Base-by-base conservation (phyloP, 2,797 vertebrate species). In the Bryconaethiops microstoma region DNA sequence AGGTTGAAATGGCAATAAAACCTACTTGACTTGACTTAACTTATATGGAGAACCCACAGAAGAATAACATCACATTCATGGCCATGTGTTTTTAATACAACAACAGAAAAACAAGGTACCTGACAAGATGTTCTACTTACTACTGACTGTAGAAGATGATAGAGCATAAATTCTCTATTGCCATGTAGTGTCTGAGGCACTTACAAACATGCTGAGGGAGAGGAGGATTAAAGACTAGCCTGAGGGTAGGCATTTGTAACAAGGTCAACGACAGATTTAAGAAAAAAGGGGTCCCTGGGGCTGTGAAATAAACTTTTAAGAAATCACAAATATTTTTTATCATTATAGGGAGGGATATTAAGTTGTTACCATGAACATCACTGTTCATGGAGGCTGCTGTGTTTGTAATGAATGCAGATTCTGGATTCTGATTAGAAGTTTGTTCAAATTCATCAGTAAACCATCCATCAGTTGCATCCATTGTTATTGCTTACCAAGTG, bases 181-280 rank as follows among this genome's bases (percentile, higher is more conserved):
- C 54, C 40, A 25, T 25, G 72, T 42, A 13, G 62, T 55, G 68
- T 69, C 68, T 69, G 71, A 82, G 68, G 59, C 23, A 14, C 40
- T 42, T 50, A 60, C 59, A 19, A 48, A 40, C 29, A 62, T 59
- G n/a, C 35, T 52, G 70, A 74, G 77, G 21, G 50, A 14, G 45
- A 75, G 73, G 54, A 14, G 48, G 71, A 83, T 75, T 79, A 79
- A 75, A 79, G 45, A 45, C 77, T 79, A 45, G 63, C 65, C 76
- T n/a, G n/a, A 45, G 63, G 48, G 76, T 65, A 63, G 48, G 52
- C 65, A 23, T 55, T 70, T 70, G 72, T 57, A 76, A 83, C 63
- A 76, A 50, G 65, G 73, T 79, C 77, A 70, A 63, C 55, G 23
- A 72, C 25, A 14, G 65, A 54, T 50, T 79, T 83, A 76, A 79